Evolutionary conservation across 1,140 invertebrate genomes (phyloP).

Genomic region (Meteorus sp.): DNA sequence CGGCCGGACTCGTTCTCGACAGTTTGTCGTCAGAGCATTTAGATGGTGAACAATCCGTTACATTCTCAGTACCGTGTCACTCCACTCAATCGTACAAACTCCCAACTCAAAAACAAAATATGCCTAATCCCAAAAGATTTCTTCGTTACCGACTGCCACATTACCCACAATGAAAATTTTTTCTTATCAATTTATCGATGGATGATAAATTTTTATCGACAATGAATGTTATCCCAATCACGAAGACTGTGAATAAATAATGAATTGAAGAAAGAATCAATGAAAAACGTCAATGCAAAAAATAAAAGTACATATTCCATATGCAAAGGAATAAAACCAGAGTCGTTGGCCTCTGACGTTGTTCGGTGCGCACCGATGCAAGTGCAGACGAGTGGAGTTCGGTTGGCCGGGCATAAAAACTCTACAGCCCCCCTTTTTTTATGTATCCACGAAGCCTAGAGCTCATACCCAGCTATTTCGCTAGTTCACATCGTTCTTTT

Average conservation of each 20-base stretch:
- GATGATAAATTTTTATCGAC: conserved; percentile 2
- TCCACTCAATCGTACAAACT: too few species aligned
- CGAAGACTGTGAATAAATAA: neutral
- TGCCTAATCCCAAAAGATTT: too few species aligned
- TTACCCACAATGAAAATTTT: too few species aligned
- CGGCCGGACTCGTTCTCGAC: conserved; percentile 12
- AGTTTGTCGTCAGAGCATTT: conserved; percentile 1
- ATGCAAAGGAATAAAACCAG: conserved; percentile 13
- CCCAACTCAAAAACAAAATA: too few species aligned
- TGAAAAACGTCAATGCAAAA: too few species aligned
- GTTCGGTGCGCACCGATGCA: conserved; percentile 26
- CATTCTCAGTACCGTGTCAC: neutral
- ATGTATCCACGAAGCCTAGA: too few species aligned
- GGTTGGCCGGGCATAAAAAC: conserved; percentile 23
- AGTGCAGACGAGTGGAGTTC: conserved; percentile 24
- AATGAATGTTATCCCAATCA: too few species aligned
- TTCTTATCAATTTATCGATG: too few species aligned
- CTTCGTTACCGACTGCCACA: too few species aligned
- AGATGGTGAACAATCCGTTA: conserved; percentile 18
- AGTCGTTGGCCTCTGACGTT: conserved; percentile 1
- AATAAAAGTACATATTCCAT: neutral
- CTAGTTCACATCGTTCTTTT: neutral
- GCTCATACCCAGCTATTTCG: too few species aligned
- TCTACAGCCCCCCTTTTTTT: conserved; percentile 3
- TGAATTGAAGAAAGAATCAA: neutral